These are phyloP conservation scores for Gymnocheta viridis DNA, from an alignment of 2,888 invertebrate genomes.

Conservation along the genomic window DNA sequence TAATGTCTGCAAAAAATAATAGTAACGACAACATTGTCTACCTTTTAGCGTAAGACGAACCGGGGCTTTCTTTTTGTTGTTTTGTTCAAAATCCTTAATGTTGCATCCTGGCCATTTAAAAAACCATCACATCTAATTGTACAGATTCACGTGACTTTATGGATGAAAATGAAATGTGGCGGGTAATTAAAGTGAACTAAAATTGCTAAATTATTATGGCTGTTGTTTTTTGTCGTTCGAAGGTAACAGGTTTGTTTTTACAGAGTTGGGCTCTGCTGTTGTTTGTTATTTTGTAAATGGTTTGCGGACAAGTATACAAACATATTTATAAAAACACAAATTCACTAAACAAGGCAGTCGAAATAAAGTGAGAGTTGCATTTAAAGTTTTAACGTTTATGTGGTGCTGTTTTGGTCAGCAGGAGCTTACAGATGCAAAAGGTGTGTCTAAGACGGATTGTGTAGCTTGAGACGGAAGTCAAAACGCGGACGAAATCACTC, in stretches of 20 bases:
- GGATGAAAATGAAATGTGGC: slow-evolving; percentile 80
- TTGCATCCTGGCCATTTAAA: slow-evolving; percentile 57
- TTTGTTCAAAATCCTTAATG: slow-evolving; percentile 42
- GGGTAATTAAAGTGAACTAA: slow-evolving; percentile 80
- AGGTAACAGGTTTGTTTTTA: slow-evolving; percentile 27
- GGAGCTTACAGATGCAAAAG: not conserved
- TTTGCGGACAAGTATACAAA: not conserved
- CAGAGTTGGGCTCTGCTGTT: not conserved
- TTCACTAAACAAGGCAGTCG: not conserved
- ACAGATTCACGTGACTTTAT: slow-evolving; percentile 65
- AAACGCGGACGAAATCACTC: too few species aligned
- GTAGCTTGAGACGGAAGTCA: too few species aligned
- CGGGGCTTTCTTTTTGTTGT: not conserved
- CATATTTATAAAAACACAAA: not conserved
- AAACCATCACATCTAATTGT: slow-evolving; percentile 62
- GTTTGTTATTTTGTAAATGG: slow-evolving; percentile 6
- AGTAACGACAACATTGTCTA: slow-evolving; percentile 23
- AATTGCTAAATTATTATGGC: slow-evolving; percentile 80
- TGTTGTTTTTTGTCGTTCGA: slow-evolving; percentile 16
- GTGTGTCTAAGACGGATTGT: too few species aligned
- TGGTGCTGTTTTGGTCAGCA: not conserved
- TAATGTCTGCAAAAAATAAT: slow-evolving; percentile 47
- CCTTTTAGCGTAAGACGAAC: slow-evolving; percentile 18
- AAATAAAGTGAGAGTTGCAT: slow-evolving; percentile 22
- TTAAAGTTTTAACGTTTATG: slow-evolving; percentile 28